These are phyloP conservation scores for Datnioides undecimradiatus DNA, from an alignment of 2,113 vertebrate genomes.

Conservation along the genomic window DNA sequence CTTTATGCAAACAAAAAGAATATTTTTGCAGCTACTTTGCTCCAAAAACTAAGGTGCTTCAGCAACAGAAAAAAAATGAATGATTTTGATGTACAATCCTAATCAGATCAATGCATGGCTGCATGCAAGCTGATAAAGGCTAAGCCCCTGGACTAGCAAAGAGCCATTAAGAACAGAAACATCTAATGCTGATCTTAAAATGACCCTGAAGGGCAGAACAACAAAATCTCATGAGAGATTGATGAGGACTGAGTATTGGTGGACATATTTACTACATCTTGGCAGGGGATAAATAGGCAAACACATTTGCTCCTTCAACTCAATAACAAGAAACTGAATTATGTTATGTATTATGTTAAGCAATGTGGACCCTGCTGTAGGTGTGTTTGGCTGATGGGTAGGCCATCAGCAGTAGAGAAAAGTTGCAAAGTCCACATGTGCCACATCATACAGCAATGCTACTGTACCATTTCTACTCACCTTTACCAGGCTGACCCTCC, in stretches of 20 bases:
- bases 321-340: neutral
- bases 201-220: slow-evolving; percentile 25
- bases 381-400: slow-evolving; percentile 5
- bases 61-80: neutral
- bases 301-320: neutral
- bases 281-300: neutral
- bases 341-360: neutral
- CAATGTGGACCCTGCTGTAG: slow-evolving; percentile 17
- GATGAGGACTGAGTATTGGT: slow-evolving; percentile 12
- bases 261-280: slow-evolving; percentile 40
- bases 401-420: no score
- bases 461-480: slow-evolving; percentile 6
- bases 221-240: slow-evolving; percentile 8
- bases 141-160: slow-evolving; percentile 2
- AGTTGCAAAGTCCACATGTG: slow-evolving; percentile 42
- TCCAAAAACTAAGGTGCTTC: neutral
- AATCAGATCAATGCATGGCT: slow-evolving; percentile 3
- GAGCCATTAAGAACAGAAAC: slow-evolving; percentile 34
- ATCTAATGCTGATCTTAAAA: slow-evolving; percentile 47
- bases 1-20: neutral
- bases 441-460: slow-evolving; percentile 55
- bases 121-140: neutral
- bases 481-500: slow-evolving; percentile 4
- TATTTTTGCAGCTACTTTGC: neutral
- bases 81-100: neutral